Conservation (phyloP, 2,113 vertebrate species). For the Cottus gobio region DNA sequence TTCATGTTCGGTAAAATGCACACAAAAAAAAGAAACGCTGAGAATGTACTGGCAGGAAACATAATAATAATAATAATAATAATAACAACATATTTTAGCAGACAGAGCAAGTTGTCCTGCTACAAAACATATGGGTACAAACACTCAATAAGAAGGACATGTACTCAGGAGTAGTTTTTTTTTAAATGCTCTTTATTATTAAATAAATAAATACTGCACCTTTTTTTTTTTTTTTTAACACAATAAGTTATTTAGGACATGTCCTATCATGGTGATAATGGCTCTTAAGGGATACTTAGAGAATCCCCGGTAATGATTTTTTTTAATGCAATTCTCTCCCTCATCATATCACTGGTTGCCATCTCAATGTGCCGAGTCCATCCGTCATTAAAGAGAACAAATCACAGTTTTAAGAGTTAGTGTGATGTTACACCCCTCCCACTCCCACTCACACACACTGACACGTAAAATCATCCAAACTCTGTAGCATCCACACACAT, state of each 20-base stretch:
- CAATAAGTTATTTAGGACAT: slow-evolving; percentile 94
- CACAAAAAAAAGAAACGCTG: not conserved
- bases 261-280: slow-evolving; percentile 63
- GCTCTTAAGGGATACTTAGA: slow-evolving; percentile 52
- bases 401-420: slow-evolving; percentile 75
- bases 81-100: not conserved
- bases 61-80: too few species aligned
- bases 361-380: slow-evolving; percentile 50
- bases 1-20: not conserved
- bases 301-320: slow-evolving; percentile 34
- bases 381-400: slow-evolving; percentile 63
- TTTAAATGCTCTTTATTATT: slow-evolving; percentile 79
- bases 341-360: slow-evolving; percentile 32
- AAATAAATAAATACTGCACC: slow-evolving; percentile 95
- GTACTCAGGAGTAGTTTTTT: not conserved
- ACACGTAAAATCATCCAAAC: slow-evolving; percentile 24
- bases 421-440: slow-evolving; percentile 56
- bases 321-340: slow-evolving; percentile 26
- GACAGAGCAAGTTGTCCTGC: not conserved
- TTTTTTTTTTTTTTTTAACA: slow-evolving; percentile 86
- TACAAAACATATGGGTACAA: slow-evolving; percentile 1
- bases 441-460: slow-evolving; percentile 26
- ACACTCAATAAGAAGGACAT: slow-evolving; percentile 15
- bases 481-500: slow-evolving; percentile 36
- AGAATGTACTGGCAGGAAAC: slow-evolving; percentile 2